Evolutionary conservation across 2,888 invertebrate genomes (phyloP), one percentile per base, ranked within the genome.

Genomic region (Leptinotarsa rubiginosa): DNA sequence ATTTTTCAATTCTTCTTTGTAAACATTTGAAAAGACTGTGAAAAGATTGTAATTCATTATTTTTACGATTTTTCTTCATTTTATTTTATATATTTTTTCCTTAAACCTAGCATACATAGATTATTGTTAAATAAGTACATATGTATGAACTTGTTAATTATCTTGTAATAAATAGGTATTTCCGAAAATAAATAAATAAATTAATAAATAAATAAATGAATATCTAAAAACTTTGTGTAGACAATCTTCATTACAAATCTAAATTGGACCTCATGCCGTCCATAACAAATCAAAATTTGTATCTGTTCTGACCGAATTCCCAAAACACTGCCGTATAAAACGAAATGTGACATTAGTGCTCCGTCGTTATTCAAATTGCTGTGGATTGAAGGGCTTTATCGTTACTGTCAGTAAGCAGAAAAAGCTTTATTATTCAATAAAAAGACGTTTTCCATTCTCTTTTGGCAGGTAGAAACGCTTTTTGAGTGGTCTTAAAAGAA

Each of bases 361-460:
- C 3, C 2, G 18, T 52, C 52, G 18, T n/a, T 18, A 52, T 52
- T 2, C 18, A 52, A n/a, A 52, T 18, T 52, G 52, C n/a, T 52
- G 52, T 18, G 18, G 52, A 52, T n/a, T 52, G 18, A 18, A 52
- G 18, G 18, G 7, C 18, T 18, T 52, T 18, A 52, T 52, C 18
- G 52, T 52, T 18, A 18, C 52, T 10, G 7, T 52, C 52, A 52
- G 18, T 52, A n/a, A 0, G 10, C 52, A 41, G 10, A 18, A n/a
- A 18, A 52, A 52, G 52, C 52, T 52, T 52, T 52, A 52, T 18
- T 52, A 52, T 52, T 52, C 52, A 52, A 52, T 52, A 52, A 52
- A 52, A 18, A 52, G 5, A 52, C 12, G 5, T 52, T 52, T 52
- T 18, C 18, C 18, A 18, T 52, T 52, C 12, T 18, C 52, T 52